Percentiles rank a stretch among this genome's conserved stretches.
Evolutionary conservation across 2,888 invertebrate genomes (phyloP).

Genomic region (Sinelater perroti): DNA sequence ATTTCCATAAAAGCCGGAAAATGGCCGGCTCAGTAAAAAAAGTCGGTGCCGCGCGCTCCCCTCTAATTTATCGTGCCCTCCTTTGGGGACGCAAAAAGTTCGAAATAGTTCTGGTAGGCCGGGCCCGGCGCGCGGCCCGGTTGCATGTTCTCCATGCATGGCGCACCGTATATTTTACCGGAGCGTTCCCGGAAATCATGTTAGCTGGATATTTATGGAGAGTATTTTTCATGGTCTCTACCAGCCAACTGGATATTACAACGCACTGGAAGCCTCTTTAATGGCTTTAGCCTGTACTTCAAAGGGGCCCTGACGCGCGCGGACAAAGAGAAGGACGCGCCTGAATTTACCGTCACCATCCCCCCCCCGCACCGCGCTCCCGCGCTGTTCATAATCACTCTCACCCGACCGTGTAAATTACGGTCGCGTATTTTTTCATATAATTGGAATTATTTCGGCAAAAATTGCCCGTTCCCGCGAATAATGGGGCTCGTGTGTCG

Average conservation of each 20-base stretch:
- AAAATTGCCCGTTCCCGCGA: slow-evolving; percentile 27
- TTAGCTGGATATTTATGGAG: slow-evolving; percentile 54
- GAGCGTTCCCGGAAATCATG: slow-evolving; percentile 54
- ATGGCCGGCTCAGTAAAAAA: slow-evolving; percentile 26
- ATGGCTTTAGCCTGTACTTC: slow-evolving; percentile 56
- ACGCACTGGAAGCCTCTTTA: slow-evolving; percentile 55
- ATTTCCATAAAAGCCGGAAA: slow-evolving; percentile 15
- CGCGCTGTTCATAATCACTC: slow-evolving; percentile 37
- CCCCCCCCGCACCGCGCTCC: too few species aligned
- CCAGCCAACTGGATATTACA: slow-evolving; percentile 54
- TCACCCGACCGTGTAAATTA: slow-evolving; percentile 38
- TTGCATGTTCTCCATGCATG: slow-evolving; percentile 35
- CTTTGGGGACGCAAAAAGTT: slow-evolving; percentile 27
- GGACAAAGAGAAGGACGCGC: slow-evolving; percentile 34
- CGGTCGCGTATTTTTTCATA: slow-evolving; percentile 30
- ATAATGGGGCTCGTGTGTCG: slow-evolving; percentile 12
- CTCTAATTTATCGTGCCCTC: slow-evolving; percentile 29
- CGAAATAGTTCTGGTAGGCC: slow-evolving; percentile 27
- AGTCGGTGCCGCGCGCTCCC: slow-evolving; percentile 20
- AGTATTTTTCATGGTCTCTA: slow-evolving; percentile 56
- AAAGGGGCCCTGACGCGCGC: slow-evolving; percentile 45
- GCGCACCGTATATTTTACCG: slow-evolving; percentile 41
- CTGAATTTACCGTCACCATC: slow-evolving; percentile 30
- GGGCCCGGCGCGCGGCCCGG: too few species aligned
- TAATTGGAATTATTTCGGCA: slow-evolving; percentile 25